Conservation (phyloP, 2,113 vertebrate species). For the Epinephelus fuscoguttatus region DNA sequence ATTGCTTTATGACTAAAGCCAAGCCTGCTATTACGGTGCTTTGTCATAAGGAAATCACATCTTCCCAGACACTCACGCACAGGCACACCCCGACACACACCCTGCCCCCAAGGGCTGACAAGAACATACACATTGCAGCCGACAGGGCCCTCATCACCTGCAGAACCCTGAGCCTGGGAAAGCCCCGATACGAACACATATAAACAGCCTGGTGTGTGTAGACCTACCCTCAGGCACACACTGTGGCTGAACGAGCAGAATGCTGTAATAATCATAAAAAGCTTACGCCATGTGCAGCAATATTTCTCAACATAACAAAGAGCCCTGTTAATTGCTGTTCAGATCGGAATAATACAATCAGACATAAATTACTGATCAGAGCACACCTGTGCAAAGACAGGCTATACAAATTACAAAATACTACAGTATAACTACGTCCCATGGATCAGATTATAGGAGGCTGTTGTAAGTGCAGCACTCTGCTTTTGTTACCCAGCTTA, state of each 20-base stretch:
- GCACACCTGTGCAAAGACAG: background rate
- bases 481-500: conserved; percentile 61
- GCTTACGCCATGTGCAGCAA: conserved; percentile 38
- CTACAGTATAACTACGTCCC: conserved; percentile 2
- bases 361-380: conserved; percentile 31
- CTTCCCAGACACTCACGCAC: conserved; percentile 69
- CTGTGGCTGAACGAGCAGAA: conserved; percentile 29
- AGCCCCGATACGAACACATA: conserved; percentile 52
- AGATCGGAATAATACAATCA: conserved; percentile 25
- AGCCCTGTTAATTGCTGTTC: conserved; percentile 38
- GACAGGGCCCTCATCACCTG: conserved; percentile 57
- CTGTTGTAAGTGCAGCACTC: conserved; percentile 38
- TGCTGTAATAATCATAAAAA: conserved; percentile 57
- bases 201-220: conserved; percentile 21
- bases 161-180: conserved; percentile 66
- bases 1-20: conserved; percentile 77
- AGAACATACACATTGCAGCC: conserved; percentile 30
- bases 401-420: conserved; percentile 16
- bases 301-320: conserved; percentile 41
- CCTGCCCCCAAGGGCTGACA: conserved; percentile 29
- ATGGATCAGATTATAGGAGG: conserved; percentile 34
- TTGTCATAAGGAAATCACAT: conserved; percentile 74
- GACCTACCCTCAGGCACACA: conserved; percentile 28
- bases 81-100: conserved; percentile 63
- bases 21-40: conserved; percentile 73